Percentiles rank a stretch among this genome's conserved stretches.
Evolutionary conservation across 2,113 vertebrate species (phyloP).

Genomic region (Osmerus eperlanus): DNA sequence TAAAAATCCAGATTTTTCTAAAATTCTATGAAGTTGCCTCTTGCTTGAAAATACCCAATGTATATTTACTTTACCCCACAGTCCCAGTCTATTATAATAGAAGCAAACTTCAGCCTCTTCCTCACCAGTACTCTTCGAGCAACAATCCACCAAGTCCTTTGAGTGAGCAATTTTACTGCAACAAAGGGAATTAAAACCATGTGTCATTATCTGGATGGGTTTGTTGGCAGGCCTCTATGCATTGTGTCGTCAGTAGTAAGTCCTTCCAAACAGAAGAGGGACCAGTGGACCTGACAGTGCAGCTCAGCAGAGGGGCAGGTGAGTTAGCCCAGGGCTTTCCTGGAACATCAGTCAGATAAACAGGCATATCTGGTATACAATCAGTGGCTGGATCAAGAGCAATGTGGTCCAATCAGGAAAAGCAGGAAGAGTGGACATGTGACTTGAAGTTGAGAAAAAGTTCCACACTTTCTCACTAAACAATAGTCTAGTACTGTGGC

Average conservation of each 20-base stretch:
- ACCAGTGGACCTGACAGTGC: conserved; percentile 7
- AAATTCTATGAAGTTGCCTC: conserved; percentile 25
- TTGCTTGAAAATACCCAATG: conserved; percentile 12
- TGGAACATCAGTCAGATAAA: background rate
- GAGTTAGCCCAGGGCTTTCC: background rate
- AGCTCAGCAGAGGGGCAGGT: conserved; percentile 11
- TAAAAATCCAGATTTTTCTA: conserved; percentile 41
- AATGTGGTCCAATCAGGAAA: conserved; percentile 23
- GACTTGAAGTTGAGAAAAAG: conserved; percentile 17
- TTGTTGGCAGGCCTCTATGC: conserved; percentile 9
- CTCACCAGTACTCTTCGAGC: conserved; percentile 15
- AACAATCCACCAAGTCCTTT: background rate
- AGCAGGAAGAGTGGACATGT: conserved; percentile 23
- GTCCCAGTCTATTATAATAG: conserved; percentile 25
- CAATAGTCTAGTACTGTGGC: conserved; percentile 17
- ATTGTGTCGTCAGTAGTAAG: conserved; percentile 14
- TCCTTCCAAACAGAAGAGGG: conserved; percentile 11
- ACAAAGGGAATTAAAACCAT: background rate
- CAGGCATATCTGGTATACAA: conserved; percentile 12
- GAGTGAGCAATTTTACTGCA: conserved; percentile 8
- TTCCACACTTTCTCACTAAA: conserved; percentile 12
- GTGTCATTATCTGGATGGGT: conserved; percentile 22
- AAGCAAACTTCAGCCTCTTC: conserved; percentile 8
- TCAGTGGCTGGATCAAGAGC: conserved; percentile 10
- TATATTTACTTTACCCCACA: conserved; percentile 31